Evolutionary conservation across 2,888 invertebrate species (phyloP), one percentile per base, ranked within the genome.

Genomic region (Thyatira batis): DNA sequence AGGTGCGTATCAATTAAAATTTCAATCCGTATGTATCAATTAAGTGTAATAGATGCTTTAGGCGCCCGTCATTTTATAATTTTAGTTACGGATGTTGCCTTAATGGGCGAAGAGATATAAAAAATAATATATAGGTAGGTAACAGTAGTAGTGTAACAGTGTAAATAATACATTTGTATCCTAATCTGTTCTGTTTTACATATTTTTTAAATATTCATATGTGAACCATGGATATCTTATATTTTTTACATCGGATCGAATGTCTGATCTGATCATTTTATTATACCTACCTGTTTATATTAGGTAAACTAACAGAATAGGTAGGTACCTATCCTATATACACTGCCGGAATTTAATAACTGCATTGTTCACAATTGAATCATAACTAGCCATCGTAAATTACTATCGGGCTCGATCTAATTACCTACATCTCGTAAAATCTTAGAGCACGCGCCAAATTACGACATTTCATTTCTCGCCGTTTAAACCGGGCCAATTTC

Each of bases 351-450:
- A 11, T 4, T 11, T 30, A 11, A 11, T 11, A 30, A 11, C 33
- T 33, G n/a, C 6, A 2, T 10, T 13, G 33, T 23, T 3, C 17
- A 46, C 46, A 46, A 46, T 27, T 25, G 46, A 44, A 67, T 73
- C 70, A 74, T 69, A 64, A 63, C 59, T 65, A 64, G 67, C 63
- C 67, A 69, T 67, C 65, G 59, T 61, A 62, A 72, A 63, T 70
- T 69, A 67, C 66, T 58, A 65, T 60, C 60, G 54, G 55, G 56
- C 60, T 55, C 50, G 69, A 61, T 71, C 71, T 80, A 82, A 83
- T 82, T 82, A 82, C 67, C 58, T 59, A 67, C 69, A 67, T 71
- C 71, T 78, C 73, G 71, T 80, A 76, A 82, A 80, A 69, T 65
- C 59, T 64, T 63, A 69, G 62, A 62, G 78, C 80, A 82, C 81